Conservation (phyloP, 1,140 invertebrate genomes). For the Drosophila navojoa region DNA sequence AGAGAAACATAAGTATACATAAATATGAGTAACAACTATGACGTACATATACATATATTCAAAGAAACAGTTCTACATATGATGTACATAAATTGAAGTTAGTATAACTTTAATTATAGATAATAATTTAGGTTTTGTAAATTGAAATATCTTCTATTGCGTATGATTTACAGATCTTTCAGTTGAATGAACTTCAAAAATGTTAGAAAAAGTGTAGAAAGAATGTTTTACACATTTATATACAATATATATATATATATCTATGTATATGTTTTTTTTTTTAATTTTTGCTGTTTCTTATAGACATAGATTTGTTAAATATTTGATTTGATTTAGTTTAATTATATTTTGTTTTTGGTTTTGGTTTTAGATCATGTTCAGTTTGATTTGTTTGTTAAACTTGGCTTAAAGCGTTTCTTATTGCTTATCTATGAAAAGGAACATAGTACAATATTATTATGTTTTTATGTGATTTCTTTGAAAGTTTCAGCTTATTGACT, state of each 20-base stretch:
- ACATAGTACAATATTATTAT: slow-evolving; percentile 74
- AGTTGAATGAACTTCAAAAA: slow-evolving; percentile 26
- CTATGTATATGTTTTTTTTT: neutral
- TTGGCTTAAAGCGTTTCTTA: slow-evolving; percentile 78
- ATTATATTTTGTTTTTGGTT: slow-evolving; percentile 30
- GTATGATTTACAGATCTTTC: slow-evolving; percentile 12
- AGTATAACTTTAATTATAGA: neutral
- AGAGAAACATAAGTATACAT: slow-evolving; percentile 1
- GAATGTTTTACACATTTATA: slow-evolving; percentile 64
- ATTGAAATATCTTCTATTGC: slow-evolving; percentile 27
- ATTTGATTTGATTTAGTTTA: slow-evolving; percentile 44
- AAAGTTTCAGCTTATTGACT: slow-evolving; percentile 66
- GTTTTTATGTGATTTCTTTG: slow-evolving; percentile 35
- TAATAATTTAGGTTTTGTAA: slow-evolving; percentile 19
- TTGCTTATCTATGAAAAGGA: slow-evolving; percentile 79
- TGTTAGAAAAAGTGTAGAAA: slow-evolving; percentile 45
- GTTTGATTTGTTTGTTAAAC: slow-evolving; percentile 72
- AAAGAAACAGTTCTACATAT: slow-evolving; percentile 14
- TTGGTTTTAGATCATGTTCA: slow-evolving; percentile 65
- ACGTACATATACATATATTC: too few relatives aligned
- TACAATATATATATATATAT: slow-evolving; percentile 37
- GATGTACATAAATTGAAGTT: slow-evolving; percentile 11
- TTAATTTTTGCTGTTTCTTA: slow-evolving; percentile 28
- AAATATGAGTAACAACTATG: neutral
- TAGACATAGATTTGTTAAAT: slow-evolving; percentile 45